Evolutionary conservation across 2,797 vertebrate genomes (phyloP), one percentile per base, ranked within the genome.

Genomic region (Tadarida brasiliensis): DNA sequence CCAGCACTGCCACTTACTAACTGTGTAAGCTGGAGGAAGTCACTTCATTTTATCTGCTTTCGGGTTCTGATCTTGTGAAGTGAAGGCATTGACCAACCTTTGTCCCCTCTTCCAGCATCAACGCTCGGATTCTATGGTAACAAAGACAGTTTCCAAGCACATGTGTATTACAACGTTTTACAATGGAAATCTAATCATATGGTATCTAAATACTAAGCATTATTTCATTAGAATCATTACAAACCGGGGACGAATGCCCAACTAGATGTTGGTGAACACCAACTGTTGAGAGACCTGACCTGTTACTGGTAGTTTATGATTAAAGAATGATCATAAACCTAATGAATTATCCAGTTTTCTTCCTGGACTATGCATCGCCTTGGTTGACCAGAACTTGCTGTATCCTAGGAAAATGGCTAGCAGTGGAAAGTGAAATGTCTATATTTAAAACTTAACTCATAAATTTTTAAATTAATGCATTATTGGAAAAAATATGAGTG

Each of bases 401-500:
- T 80, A 30, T 94, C 28, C 24, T 22, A 17, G 6, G n/a, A 77
- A 90, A 94, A 56, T 7, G 33, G 15, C 11, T 92, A 68, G 22
- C 20, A 54, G 22, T 39, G 10, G 15, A 35, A 85, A 87, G 26
- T 49, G 10, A 95, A 84, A 80, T 39, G 22, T 28, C 11, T 77
- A 24, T 28, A 91, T 90, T 81, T 70, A 81, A 95, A 96, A 80
- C 26, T 54, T 81, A 94, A 94, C 11, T 90, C 4, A 73, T 39
- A 95, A 63, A 51, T 85, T 5, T 91, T 85, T 67, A 81, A 96
- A 80, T 87, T 67, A 39, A 44, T 61, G 5, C 20, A 61, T 90
- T 70, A 51, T 70, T 91, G 2, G 54, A 91, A 77, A 87, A 35
- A 51, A 56, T 51, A 63, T 68, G 20, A 44, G 8, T 81, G n/a